Conservation (phyloP, 2,888 invertebrate species). For the Pseudococcus viburni region DNA sequence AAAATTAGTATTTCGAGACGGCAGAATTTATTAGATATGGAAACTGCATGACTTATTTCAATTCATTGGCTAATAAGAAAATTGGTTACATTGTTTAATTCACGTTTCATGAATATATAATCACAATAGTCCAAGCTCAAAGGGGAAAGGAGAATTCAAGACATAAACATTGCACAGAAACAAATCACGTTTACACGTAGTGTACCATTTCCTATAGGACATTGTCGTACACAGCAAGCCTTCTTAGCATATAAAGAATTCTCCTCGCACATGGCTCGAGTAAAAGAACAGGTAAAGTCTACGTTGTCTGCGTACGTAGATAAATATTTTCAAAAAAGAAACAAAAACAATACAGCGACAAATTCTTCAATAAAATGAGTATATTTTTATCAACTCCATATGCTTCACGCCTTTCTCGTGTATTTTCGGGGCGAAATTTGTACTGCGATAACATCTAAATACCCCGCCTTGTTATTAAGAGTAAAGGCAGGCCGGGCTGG, state of each 20-base stretch:
- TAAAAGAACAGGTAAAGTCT: too few species aligned
- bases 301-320: too few species aligned
- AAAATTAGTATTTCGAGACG: neutral
- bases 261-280: too few species aligned
- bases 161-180: slow-evolving; percentile 23
- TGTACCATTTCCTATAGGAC: slow-evolving; percentile 37
- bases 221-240: slow-evolving; percentile 9
- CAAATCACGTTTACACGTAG: slow-evolving; percentile 49
- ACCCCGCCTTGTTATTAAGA: slow-evolving; percentile 40
- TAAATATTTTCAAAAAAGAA: neutral
- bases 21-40: slow-evolving; percentile 1
- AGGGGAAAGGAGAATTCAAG: neutral
- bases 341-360: slow-evolving; percentile 7
- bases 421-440: slow-evolving; percentile 47
- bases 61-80: slow-evolving; percentile 41
- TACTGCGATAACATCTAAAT: slow-evolving; percentile 21
- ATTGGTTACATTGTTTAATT: slow-evolving; percentile 54
- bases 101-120: slow-evolving; percentile 53
- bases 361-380: slow-evolving; percentile 23
- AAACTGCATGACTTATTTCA: slow-evolving; percentile 36
- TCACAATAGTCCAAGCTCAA: neutral
- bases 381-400: neutral
- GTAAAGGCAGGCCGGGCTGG: neutral
- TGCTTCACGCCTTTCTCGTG: slow-evolving; percentile 47
- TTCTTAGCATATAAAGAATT: slow-evolving; percentile 35